Evolutionary conservation across 1,140 invertebrate species (phyloP).

Genomic region (Teleopsis dalmanni): DNA sequence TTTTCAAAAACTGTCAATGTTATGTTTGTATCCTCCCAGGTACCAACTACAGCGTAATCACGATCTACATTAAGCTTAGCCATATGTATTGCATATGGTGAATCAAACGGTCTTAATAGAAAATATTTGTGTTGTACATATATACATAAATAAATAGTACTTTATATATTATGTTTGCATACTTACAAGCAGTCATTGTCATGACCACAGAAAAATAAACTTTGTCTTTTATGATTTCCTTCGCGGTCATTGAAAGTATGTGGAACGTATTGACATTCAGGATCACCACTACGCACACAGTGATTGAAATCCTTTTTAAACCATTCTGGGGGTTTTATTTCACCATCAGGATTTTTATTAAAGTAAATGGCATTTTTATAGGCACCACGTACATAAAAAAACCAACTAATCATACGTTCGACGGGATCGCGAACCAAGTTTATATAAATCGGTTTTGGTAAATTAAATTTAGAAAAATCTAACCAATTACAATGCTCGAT

Average conservation of each 20-base stretch:
- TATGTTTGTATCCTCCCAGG: conserved; percentile 75
- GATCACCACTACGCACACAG: conserved; percentile 70
- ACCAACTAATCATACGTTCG: conserved; percentile 79
- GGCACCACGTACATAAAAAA: conserved; percentile 68
- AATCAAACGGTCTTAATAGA: conserved; percentile 72
- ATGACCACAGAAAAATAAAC: conserved; percentile 83
- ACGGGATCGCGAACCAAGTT: conserved; percentile 79
- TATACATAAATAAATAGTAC: neutral
- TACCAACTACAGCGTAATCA: conserved; percentile 79
- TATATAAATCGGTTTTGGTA: conserved; percentile 77
- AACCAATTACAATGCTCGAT: conserved; percentile 76
- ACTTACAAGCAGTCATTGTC: conserved; percentile 74
- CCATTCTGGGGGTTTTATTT: conserved; percentile 73
- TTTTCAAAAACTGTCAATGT: conserved; percentile 74
- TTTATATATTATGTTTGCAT: neutral
- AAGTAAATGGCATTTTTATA: conserved; percentile 82
- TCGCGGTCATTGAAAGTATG: conserved; percentile 71
- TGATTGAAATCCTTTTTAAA: conserved; percentile 82
- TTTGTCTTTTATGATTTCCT: conserved; percentile 68
- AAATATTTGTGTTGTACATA: conserved; percentile 44
- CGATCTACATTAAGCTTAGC: conserved; percentile 75
- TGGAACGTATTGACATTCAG: conserved; percentile 73
- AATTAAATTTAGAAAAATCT: conserved; percentile 49
- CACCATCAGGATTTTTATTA: conserved; percentile 71
- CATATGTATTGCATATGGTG: conserved; percentile 64